phyloP scores from a whole-genome alignment of 2,113 vertebrate species.

The Muntiacus reevesi region DNA sequence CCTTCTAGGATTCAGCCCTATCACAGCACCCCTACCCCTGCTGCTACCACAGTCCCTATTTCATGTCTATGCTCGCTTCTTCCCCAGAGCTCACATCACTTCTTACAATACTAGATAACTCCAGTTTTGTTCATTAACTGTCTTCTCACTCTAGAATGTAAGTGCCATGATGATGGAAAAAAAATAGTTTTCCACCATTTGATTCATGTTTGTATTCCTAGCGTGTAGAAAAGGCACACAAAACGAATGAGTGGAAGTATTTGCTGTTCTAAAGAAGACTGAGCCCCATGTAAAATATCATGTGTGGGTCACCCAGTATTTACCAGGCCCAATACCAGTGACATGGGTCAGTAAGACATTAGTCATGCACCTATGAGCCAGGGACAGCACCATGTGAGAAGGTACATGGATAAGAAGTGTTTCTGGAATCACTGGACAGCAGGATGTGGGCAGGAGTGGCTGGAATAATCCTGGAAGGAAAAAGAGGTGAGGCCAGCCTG shows the following conservation, averaged over 20 bases:
- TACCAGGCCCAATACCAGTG: not conserved
- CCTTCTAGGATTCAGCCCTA: not conserved
- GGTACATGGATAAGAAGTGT: not conserved
- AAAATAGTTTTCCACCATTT: not conserved
- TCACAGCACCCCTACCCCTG: not conserved
- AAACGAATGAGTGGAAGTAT: not conserved
- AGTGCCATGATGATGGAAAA: not conserved
- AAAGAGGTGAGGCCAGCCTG: not conserved
- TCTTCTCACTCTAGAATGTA: not conserved
- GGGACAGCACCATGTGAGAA: not conserved
- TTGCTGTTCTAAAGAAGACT: not conserved
- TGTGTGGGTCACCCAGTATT: not conserved
- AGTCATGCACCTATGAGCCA: not conserved
- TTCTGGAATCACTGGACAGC: not conserved
- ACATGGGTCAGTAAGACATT: not conserved
- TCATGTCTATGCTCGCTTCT: not conserved
- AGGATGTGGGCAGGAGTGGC: not conserved
- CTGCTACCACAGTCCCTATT: not conserved
- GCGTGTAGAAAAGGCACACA: not conserved
- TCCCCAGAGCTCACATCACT: not conserved
- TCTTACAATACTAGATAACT: not conserved
- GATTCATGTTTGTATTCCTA: not conserved
- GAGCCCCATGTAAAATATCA: not conserved
- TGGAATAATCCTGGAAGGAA: not conserved
- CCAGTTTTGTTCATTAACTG: not conserved